Base-by-base conservation (phyloP, 2,888 invertebrate species). In the Sesia bembeciformis region DNA sequence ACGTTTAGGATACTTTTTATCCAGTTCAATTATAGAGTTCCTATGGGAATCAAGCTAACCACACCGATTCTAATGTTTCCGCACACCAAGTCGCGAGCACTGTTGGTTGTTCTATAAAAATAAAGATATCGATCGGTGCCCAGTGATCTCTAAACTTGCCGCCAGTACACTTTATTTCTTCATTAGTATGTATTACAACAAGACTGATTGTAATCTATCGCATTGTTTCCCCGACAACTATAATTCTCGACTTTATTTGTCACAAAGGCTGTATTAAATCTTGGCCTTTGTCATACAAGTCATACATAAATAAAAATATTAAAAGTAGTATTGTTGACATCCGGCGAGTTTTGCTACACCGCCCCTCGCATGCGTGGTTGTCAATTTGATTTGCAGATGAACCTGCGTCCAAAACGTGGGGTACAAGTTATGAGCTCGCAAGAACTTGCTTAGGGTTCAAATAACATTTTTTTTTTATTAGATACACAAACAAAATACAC, bases 311-410 rank as follows among this genome's bases (percentile, higher is more conserved):
- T 39, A 60, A 54, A 57, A 54, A 55, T 42, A 53, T 54, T 57
- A 59, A 59, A 54, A 58, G 51, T 43, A 50, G 57, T 67, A 68
- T 68, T 62, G 65, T 65, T 70, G 74, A 75, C 81, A 81, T 78
- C 76, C 77, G 75, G 69, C 66, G 68, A 60, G 65, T 61, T 60
- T 5, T 51, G 53, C 53, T 40, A 52, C 46, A 55, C 41, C 39
- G 8, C 38, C 23, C 41, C 53, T 52, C 52, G 56, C 55, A 63
- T 78, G 81, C 80, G 82, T 80, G 81, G 79, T 72, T 72, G 72
- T 62, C 58, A 65, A 85, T 87, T 86, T 84, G 86, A 83, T 86
- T 86, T 87, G 85, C 84, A 87, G 86, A 88, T 87, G 75, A 72
- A 73, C 68, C 64, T 63, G 67, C 63, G 61, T 62, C 59, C 62